Conservation (phyloP, 1,140 invertebrate genomes). For the Drosophila setifemur region DNA sequence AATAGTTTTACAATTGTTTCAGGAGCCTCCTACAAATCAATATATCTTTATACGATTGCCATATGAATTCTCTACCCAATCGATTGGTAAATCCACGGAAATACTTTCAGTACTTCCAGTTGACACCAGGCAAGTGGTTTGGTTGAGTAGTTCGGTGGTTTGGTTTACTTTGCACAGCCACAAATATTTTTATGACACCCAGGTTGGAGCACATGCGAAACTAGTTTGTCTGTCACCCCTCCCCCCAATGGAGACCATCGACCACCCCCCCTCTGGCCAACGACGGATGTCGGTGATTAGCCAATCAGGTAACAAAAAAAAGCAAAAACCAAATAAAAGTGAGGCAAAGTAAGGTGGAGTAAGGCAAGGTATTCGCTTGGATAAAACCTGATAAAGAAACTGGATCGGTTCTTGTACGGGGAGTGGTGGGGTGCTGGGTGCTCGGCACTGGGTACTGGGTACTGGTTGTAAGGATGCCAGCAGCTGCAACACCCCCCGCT, state of each 20-base stretch:
- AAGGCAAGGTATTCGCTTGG: not conserved
- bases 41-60: too few species aligned
- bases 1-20: too few species aligned
- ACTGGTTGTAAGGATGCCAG: conserved; percentile 42
- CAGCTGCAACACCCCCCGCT: not conserved
- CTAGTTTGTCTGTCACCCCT: conserved; percentile 33
- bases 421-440: not conserved
- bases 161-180: conserved; percentile 12
- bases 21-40: too few species aligned
- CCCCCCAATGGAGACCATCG: not conserved
- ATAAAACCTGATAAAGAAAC: conserved; percentile 33
- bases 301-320: conserved; percentile 48
- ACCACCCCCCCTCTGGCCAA: not conserved
- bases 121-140: not conserved
- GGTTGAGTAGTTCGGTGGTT: conserved; percentile 17
- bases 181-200: conserved; percentile 66
- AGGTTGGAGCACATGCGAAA: conserved; percentile 35
- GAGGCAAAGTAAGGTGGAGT: conserved; percentile 1
- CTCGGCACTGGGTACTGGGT: too few species aligned
- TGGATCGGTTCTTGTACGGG: conserved; percentile 27
- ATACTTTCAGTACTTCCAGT: not conserved
- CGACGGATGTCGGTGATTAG: conserved; percentile 64
- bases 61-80: too few species aligned
- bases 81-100: not conserved
- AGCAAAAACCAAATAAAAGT: too few species aligned